Evolutionary conservation across 2,888 invertebrate genomes (phyloP), one percentile per base, ranked within the genome.

Genomic region (Drosophila hawaiiensis): DNA sequence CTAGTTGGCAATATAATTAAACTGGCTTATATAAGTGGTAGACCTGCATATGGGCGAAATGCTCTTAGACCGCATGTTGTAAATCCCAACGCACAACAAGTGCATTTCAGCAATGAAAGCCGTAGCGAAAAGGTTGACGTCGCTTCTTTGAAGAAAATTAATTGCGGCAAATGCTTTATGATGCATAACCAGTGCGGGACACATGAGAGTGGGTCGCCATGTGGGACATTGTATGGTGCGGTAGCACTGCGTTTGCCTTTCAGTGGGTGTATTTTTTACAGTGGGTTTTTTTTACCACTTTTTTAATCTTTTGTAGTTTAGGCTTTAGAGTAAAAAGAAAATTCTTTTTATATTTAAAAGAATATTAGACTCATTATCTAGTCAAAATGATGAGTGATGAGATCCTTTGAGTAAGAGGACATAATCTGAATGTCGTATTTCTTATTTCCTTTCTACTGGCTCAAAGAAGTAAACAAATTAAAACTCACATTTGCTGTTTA

Each of bases 81-180:
- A 28, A 29, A 16, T 39, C 39, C 9, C 29, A 28, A n/a, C 39
- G 56, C 28, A n/a, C 39, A 14, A n/a, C 39, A 29, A 37, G 28
- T 55, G 37, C 37, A 10, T 28, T 19, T 37, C n/a, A 55, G 28
- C 28, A 56, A 14, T 28, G 37, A 19, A 37, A 28, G 37, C 28
- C 37, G 0, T 14, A 3, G 12, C 12, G 55, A 16, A 1, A 9
- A n/a, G 37, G 7, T 37, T 37, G 9, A 14, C 55, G 37, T 39
- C 14, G 37, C n/a, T 14, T 29, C n/a, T 28, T 29, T 29, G 9
- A 25, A 19, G 28, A 10, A 55, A 59, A 59, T 52, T 14, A 54
- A 41, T 43, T 31, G 25, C 29, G 22, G 47, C 9, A 62, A 68
- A 62, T 68, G 56, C 39, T 54, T 53, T 39, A 62, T 63, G 70